These are phyloP conservation scores for Stratiomys singularior DNA, from an alignment of 2,888 invertebrate species.

Conservation along the genomic window DNA sequence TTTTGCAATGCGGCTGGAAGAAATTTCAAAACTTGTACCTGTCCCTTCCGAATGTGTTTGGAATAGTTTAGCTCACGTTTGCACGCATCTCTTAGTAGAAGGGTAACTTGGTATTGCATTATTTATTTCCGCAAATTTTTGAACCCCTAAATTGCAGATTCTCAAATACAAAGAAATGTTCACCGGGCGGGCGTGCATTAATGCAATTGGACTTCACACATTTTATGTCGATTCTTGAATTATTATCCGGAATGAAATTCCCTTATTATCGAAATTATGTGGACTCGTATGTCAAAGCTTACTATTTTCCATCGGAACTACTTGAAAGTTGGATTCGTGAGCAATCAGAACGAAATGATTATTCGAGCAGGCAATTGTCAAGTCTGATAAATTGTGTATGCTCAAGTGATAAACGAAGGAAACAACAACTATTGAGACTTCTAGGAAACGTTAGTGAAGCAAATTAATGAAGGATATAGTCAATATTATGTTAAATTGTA, in stretches of 20 bases:
- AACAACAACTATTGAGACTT: slow-evolving; percentile 79
- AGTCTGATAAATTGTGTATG: slow-evolving; percentile 87
- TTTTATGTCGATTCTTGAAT: slow-evolving; percentile 88
- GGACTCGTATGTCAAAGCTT: slow-evolving; percentile 95
- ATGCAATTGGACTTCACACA: slow-evolving; percentile 99
- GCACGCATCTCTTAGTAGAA: slow-evolving; percentile 90
- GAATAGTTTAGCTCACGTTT: slow-evolving; percentile 87
- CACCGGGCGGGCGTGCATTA: slow-evolving; percentile 93
- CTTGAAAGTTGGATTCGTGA: slow-evolving; percentile 90
- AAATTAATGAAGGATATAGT: slow-evolving; percentile 50
- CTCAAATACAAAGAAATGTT: slow-evolving; percentile 91
- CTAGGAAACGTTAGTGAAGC: slow-evolving; percentile 69
- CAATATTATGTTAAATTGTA: slow-evolving; percentile 39
- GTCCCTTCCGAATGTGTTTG: slow-evolving; percentile 81
- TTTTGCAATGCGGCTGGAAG: slow-evolving; percentile 81
- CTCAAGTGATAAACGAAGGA: slow-evolving; percentile 86
- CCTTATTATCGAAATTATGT: slow-evolving; percentile 90
- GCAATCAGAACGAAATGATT: slow-evolving; percentile 86
- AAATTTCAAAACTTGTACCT: slow-evolving; percentile 75
- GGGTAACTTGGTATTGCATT: too few species aligned
- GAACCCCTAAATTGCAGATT: slow-evolving; percentile 75
- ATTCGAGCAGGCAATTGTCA: slow-evolving; percentile 86
- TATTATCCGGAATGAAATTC: slow-evolving; percentile 83
- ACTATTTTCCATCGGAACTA: slow-evolving; percentile 88
- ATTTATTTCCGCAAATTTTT: slow-evolving; percentile 26